Percentiles rank a stretch among this genome's conserved stretches.
Evolutionary conservation across 2,113 vertebrate genomes (phyloP).

Genomic region (Falco punctatus): DNA sequence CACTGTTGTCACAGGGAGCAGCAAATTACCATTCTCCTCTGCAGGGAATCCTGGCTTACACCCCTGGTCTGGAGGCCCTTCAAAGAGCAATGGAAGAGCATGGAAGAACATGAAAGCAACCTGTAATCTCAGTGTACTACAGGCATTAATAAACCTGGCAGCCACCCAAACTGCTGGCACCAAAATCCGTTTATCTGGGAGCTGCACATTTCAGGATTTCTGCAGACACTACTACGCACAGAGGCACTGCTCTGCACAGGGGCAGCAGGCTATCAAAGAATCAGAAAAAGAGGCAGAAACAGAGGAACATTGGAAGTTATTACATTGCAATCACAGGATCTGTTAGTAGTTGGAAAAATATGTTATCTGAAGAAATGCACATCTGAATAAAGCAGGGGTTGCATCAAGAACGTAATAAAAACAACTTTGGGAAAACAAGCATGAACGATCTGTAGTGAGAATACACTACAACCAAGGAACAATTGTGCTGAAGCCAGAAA

Average conservation of each 20-base stretch:
- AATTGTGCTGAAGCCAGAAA: neutral
- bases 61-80: constrained; percentile 8
- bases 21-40: neutral
- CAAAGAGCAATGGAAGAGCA: constrained; percentile 27
- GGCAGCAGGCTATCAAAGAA: neutral
- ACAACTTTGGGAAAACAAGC: constrained; percentile 3
- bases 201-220: constrained; percentile 51
- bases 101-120: constrained; percentile 64
- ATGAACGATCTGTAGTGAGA: neutral
- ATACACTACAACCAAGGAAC: neutral
- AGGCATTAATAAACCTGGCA: constrained; percentile 57
- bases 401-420: neutral
- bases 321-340: neutral
- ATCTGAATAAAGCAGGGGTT: neutral
- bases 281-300: neutral
- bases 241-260: neutral
- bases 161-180: constrained; percentile 3
- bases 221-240: neutral
- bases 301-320: neutral
- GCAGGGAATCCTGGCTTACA: neutral
- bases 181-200: constrained; percentile 57
- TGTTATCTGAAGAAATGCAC: neutral
- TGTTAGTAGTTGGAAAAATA: neutral
- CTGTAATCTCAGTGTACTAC: constrained; percentile 41
- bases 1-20: neutral